Base-by-base conservation (phyloP, 1,140 invertebrate species). In the Diachasma alloeum region DNA sequence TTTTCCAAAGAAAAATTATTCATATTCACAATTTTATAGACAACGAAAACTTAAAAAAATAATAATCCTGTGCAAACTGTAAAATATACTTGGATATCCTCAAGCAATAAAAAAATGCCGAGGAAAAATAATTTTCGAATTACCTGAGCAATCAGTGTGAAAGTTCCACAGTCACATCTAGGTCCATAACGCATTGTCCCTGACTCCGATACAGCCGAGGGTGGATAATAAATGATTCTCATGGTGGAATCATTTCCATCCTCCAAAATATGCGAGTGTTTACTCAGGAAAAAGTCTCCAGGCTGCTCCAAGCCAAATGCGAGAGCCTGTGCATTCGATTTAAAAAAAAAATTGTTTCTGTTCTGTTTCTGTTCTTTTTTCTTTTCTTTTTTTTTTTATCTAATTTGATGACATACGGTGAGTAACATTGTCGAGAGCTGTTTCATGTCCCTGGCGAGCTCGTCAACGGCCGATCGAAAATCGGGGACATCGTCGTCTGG, bases 81-180 rank as follows among this genome's bases (percentile, higher is more conserved):
- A n/a, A n/a, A n/a, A n/a, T n/a, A n/a, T n/a, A n/a, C 36, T 37
- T 37, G 36, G 36, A 37, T 9, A 37, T 37, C 36, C 9, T 11
- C 31, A 31, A 31, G 31, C 31, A 6, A 31, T 6, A 31, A 31
- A 31, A n/a, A 31, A 31, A 31, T 31, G 31, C 6, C 31, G 36
- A 42, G 13, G 4, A 42, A 42, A 37, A 37, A 37, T 37, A 37
- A 59, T 59, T 19, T 59, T 11, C 19, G 24, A 39, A 36, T 85
- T 84, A 83, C 92, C 88, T 95, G 94, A 56, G 93, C 92, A 36
- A 95, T 87, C 66, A 95, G 87, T 31, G 94, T 95, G 84, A 95
- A 92, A 36, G 93, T 94, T 75, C 94, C 94, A 78, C 93, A 93
- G 85, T 95, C 94, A 15, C 92, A 92, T 81, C 94, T 94, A 1